Conservation (phyloP, 2,888 invertebrate species). For the Nymphalis urticae region DNA sequence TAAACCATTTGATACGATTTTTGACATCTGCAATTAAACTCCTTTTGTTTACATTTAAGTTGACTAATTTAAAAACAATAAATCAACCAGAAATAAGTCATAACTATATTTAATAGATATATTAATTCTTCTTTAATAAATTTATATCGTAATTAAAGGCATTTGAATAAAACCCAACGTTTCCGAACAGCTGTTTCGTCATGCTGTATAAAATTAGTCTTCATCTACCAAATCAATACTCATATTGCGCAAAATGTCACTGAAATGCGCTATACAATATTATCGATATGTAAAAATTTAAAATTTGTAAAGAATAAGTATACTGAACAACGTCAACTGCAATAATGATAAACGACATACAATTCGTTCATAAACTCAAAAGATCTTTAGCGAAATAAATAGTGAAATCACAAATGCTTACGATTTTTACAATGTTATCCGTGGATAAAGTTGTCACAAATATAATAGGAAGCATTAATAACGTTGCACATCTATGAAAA, state of each 20-base stretch:
- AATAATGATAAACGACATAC: conserved; percentile 62
- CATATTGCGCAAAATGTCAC: conserved; percentile 79
- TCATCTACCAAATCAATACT: conserved; percentile 76
- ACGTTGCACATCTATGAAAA: conserved; percentile 54
- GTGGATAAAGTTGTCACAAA: conserved; percentile 9
- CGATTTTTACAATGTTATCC: conserved; percentile 10
- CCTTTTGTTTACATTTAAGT: conserved; percentile 29
- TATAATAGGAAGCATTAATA: conserved; percentile 37
- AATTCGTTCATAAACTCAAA: conserved; percentile 17
- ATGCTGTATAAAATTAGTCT: conserved; percentile 69
- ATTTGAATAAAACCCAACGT: conserved; percentile 42
- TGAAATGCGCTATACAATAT: conserved; percentile 57
- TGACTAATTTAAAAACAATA: conserved; percentile 14
- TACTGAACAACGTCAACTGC: conserved; percentile 59
- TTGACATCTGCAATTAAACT: neutral
- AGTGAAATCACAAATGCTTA: conserved; percentile 17
- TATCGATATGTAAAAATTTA: conserved; percentile 49
- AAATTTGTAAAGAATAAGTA: conserved; percentile 54
- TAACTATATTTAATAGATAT: neutral
- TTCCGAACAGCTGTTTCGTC: conserved; percentile 77
- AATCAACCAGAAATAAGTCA: conserved; percentile 10
- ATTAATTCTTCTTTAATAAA: conserved; percentile 7
- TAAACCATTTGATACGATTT: too few relatives aligned
- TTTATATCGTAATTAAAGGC: conserved; percentile 41
- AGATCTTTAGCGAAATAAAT: conserved; percentile 22